Evolutionary conservation across 2,113 vertebrate genomes (phyloP), one percentile per base, ranked within the genome.

Genomic region (Anarhynchus alexandrinus): DNA sequence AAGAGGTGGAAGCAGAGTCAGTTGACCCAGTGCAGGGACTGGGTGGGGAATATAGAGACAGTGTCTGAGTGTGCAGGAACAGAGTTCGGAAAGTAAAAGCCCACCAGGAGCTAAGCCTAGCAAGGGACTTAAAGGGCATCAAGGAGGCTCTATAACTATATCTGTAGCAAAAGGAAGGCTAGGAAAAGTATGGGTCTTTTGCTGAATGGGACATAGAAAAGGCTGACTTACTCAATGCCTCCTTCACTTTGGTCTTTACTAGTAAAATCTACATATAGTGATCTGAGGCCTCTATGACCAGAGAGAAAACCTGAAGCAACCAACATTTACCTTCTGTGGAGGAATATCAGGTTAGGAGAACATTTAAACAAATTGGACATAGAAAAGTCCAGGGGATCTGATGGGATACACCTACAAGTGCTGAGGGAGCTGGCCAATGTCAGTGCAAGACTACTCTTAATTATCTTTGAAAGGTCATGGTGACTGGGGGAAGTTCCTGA

Each of bases 371-470:
- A 84, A 69, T 1, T 16, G 4, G 6, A 58, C 8, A 12, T 30
- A 15, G 1, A 32, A 21, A 86, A 83, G 22, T 76, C 36, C 17
- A 73, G 47, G 36, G 12, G 16, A 91, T 62, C 16, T 49, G 38
- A 82, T 0, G 0, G 16, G 34, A 51, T 77, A 54, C 8, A 36
- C 1, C 2, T 38, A 14, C 1, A 86, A 43, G 5, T 72, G 12
- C 62, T 67, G 49, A 82, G 54, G 27, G 38, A 91, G 18, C 42
- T 72, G 47, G 67, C 29, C 74, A 47, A 6, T 51, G 8, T 40
- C 62, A 55, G 2, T 30, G 23, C 2, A 1, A 95, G n/a, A 65
- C 36, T 5, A 57, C 61, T 90, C 55, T 74, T 76, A 43, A 16
- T 82, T 58, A 30, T 36, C 67, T 90, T 47, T 45, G 59, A 52